Evolutionary conservation across 2,888 invertebrate species (phyloP), one percentile per base, ranked within the genome.

Genomic region (Acronicta aceris): DNA sequence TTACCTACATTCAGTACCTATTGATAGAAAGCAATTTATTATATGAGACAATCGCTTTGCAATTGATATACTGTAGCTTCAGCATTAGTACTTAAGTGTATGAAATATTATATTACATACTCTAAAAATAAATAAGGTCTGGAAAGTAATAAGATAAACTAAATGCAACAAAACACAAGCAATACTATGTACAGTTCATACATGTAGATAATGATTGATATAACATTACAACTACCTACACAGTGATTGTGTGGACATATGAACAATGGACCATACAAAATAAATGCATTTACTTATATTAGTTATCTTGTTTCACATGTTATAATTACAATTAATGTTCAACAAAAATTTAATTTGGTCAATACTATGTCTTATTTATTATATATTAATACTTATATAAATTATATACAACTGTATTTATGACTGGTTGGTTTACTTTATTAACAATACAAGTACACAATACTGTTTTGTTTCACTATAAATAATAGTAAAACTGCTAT

Each of bases 11-110:
- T 33, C 33, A 12, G 12, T 33, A 33, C 12, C 30, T 33, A 33
- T 33, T 33, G 2, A 12, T 33, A 33, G 5, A 33, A 38, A n/a
- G 38, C n/a, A 38, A 38, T 38, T 6, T 33, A 48, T 21, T 38
- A n/a, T 30, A 36, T 47, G 10, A 53, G 8, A 69, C 72, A 61
- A 53, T 70, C 61, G 69, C 69, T 52, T 50, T 46, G 72, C 69
- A 61, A 57, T 67, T 38, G 46, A 53, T 57, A 30, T 21, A 36
- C 21, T 45, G 41, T 12, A 46, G 49, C 40, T 43, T 2, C 16
- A 40, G 27, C 48, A 30, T 13, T 52, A 21, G 16, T 52, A 49
- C 30, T 36, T 27, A 2, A 0, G 6, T 38, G 1, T n/a, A 25
- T 30, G 40, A 48, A 43, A 56, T 36, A 15, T 38, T 41, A 43